These are phyloP conservation scores for Reinhardtius hippoglossoides DNA, from an alignment of 2,113 vertebrate species.

Conservation along the genomic window DNA sequence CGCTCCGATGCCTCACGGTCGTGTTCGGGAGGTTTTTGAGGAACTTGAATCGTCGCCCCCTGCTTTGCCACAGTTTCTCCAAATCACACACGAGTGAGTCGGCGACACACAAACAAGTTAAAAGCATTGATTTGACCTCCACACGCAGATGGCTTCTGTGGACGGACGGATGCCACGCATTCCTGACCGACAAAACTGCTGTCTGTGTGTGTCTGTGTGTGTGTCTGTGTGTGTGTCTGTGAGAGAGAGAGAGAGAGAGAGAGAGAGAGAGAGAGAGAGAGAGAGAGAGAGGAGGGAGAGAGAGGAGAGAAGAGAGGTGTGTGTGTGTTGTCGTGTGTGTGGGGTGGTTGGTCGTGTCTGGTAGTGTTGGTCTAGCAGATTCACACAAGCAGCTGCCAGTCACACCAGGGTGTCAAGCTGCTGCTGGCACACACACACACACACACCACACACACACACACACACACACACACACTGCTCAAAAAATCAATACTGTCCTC, in stretches of 20 bases:
- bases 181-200: slow-evolving; percentile 41
- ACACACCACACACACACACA: slow-evolving; percentile 8
- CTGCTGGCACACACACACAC: slow-evolving; percentile 59
- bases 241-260: slow-evolving; percentile 30
- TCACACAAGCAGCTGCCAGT: slow-evolving; percentile 79
- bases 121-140: slow-evolving; percentile 50
- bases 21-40: not conserved
- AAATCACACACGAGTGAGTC: not conserved
- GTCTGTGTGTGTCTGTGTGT: slow-evolving; percentile 8
- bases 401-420: slow-evolving; percentile 71
- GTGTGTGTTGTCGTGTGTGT: slow-evolving; percentile 23
- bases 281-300: slow-evolving; percentile 2
- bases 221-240: not conserved
- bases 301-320: not conserved
- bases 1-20: too few relatives aligned
- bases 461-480: not conserved
- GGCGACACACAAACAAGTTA: slow-evolving; percentile 20
- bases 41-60: not conserved
- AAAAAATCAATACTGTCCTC: slow-evolving; percentile 57
- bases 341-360: too few relatives aligned
- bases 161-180: slow-evolving; percentile 25
- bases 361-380: too few relatives aligned
- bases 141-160: not conserved
- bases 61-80: not conserved
- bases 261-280: not conserved